A percentile compares a stretch with the other conserved stretches of the same genome.
phyloP scores from a whole-genome alignment of 2,888 invertebrate genomes.

The Pedicia rivosa region DNA sequence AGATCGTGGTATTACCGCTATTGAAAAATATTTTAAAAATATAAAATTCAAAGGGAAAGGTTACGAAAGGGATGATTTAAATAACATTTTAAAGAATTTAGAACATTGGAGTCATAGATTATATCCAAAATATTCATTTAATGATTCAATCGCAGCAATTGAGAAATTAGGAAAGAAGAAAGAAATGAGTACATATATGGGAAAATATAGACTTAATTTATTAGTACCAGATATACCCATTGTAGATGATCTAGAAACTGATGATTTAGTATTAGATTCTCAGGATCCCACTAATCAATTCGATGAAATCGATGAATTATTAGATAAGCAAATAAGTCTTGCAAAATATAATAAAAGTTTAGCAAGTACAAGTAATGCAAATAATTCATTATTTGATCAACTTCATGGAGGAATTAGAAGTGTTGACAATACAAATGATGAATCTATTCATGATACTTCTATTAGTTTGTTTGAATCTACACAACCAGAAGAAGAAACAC shows the following conservation, averaged over 20 bases:
- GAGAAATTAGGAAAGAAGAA: constrained; percentile 74
- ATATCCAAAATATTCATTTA: constrained; percentile 78
- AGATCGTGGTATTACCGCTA: constrained; percentile 56
- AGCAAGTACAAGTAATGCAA: constrained; percentile 8
- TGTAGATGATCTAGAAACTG: constrained; percentile 15
- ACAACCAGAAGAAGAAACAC: constrained; percentile 2
- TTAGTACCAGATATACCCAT: constrained; percentile 33
- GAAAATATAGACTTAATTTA: constrained; percentile 43
- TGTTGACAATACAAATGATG: constrained; percentile 17
- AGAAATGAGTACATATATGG: constrained; percentile 52
- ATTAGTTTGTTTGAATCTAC: neutral
- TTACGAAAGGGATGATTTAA: constrained; percentile 67
- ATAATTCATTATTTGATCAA: constrained; percentile 19
- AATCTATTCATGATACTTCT: neutral
- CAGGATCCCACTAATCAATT: constrained; percentile 29
- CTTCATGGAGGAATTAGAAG: constrained; percentile 23
- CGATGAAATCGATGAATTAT: constrained; percentile 46
- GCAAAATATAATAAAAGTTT: constrained; percentile 24
- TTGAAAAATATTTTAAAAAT: constrained; percentile 63
- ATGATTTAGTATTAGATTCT: constrained; percentile 7
- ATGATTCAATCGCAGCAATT: constrained; percentile 61
- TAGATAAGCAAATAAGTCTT: constrained; percentile 46
- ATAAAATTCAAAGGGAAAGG: constrained; percentile 67
- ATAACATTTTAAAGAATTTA: constrained; percentile 58
- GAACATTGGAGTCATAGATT: constrained; percentile 91